phyloP scores from a whole-genome alignment of 2,888 invertebrate species.

The Hylaea fasciaria region DNA sequence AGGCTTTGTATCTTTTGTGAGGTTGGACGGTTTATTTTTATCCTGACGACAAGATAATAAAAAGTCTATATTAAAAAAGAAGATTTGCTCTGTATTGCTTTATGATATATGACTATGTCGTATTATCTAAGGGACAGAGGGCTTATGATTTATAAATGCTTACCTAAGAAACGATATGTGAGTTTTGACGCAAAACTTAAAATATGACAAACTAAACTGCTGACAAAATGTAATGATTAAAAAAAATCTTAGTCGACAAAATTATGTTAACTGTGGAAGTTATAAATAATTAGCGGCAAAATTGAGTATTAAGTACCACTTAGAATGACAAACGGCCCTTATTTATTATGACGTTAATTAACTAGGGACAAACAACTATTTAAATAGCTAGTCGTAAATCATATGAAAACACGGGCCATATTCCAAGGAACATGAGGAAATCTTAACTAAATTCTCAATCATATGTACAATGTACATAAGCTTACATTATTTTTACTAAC shows the following conservation, averaged over 20 bases:
- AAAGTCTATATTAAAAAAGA: neutral
- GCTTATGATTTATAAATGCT: too few relatives aligned
- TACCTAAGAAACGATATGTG: too few relatives aligned
- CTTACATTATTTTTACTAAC: too few relatives aligned
- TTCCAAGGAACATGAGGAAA: constrained; percentile 11
- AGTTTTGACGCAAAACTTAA: too few relatives aligned
- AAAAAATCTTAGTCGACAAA: neutral
- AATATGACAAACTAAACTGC: too few relatives aligned
- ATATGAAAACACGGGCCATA: constrained; percentile 2
- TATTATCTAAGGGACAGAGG: too few relatives aligned
- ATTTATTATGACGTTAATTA: constrained; percentile 26
- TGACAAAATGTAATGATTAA: too few relatives aligned
- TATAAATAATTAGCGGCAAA: neutral
- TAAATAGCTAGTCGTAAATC: constrained; percentile 22
- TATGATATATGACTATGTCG: too few relatives aligned
- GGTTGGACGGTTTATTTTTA: constrained; percentile 10
- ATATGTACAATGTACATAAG: too few relatives aligned
- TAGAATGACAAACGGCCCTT: constrained; percentile 7
- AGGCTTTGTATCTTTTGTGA: constrained; percentile 1
- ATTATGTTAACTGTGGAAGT: neutral
- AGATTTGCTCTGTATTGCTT: too few relatives aligned
- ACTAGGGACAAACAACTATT: constrained; percentile 18
- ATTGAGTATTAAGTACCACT: constrained; percentile 4
- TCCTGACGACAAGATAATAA: neutral
- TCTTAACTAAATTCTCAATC: neutral